phyloP scores from a whole-genome alignment of 2,888 invertebrate genomes.

The Ennomos quercinarius region DNA sequence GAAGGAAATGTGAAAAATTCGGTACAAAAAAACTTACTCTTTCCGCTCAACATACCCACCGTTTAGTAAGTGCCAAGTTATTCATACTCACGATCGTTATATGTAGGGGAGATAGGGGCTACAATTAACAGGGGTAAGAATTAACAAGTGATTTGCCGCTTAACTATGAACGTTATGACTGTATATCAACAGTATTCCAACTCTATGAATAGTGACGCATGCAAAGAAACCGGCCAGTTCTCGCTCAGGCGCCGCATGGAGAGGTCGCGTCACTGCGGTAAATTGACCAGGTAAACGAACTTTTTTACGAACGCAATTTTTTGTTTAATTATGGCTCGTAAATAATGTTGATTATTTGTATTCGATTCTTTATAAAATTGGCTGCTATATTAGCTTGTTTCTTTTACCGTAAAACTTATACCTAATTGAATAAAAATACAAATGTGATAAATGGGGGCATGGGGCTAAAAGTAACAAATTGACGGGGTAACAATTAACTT shows the following conservation, averaged over 20 bases:
- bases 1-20: background rate
- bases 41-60: conserved; percentile 15
- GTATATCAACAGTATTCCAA: background rate
- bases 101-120: background rate
- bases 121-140: background rate
- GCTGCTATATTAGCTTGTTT: background rate
- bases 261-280: background rate
- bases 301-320: background rate
- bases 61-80: conserved; percentile 14
- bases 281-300: background rate
- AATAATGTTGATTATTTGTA: conserved; percentile 1
- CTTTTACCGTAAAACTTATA: conserved; percentile 1
- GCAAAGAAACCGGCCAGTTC: background rate
- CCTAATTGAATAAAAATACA: background rate
- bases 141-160: background rate
- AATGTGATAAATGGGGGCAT: background rate
- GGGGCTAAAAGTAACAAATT: conserved; percentile 1
- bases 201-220: too few species aligned
- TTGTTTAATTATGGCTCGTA: background rate
- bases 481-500: conserved; percentile 1
- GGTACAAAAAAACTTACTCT: conserved; percentile 6
- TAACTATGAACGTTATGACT: background rate
- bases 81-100: conserved; percentile 25
- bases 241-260: background rate
- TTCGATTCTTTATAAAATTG: background rate